Conservation (phyloP, 92 coral and sea anemone species). For the Pocillopora meandrina region DNA sequence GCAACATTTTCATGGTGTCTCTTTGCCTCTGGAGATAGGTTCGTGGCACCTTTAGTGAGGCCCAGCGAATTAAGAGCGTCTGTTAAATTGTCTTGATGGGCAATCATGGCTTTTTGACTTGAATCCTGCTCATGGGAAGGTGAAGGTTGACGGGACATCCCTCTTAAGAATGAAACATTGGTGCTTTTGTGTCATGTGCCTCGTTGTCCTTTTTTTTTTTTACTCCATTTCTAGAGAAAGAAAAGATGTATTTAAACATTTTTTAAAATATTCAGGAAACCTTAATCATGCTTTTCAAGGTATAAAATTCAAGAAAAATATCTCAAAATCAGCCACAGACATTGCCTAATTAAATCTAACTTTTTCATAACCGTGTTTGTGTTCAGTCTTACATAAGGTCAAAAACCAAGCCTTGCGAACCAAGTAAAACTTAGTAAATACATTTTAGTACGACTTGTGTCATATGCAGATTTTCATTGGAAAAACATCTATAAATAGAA, state of each 20-base stretch:
- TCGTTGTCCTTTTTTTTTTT: neutral
- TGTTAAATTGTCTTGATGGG: constrained; percentile 60
- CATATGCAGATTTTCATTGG: too few relatives aligned
- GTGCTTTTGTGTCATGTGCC: constrained; percentile 25
- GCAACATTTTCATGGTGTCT: constrained; percentile 92
- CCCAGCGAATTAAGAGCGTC: constrained; percentile 67
- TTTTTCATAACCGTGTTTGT: too few relatives aligned
- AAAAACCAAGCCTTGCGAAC: too few relatives aligned
- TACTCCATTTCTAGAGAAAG: constrained; percentile 13
- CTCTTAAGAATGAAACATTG: constrained; percentile 27
- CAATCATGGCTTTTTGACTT: constrained; percentile 47
- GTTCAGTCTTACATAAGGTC: too few relatives aligned
- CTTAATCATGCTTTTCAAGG: too few relatives aligned
- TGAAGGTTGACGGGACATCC: constrained; percentile 36
- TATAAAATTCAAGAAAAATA: too few relatives aligned
- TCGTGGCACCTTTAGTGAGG: constrained; percentile 53
- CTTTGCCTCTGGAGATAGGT: constrained; percentile 82
- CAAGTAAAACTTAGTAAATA: too few relatives aligned
- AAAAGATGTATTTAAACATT: neutral
- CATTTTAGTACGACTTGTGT: too few relatives aligned
- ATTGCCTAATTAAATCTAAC: too few relatives aligned
- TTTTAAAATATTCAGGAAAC: too few relatives aligned
- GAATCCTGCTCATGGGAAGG: constrained; percentile 27
- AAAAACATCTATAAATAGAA: too few relatives aligned
- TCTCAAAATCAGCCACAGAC: too few relatives aligned